Evolutionary conservation across 1,140 invertebrate genomes (phyloP).

Genomic region (Aporrectodea caliginosa): DNA sequence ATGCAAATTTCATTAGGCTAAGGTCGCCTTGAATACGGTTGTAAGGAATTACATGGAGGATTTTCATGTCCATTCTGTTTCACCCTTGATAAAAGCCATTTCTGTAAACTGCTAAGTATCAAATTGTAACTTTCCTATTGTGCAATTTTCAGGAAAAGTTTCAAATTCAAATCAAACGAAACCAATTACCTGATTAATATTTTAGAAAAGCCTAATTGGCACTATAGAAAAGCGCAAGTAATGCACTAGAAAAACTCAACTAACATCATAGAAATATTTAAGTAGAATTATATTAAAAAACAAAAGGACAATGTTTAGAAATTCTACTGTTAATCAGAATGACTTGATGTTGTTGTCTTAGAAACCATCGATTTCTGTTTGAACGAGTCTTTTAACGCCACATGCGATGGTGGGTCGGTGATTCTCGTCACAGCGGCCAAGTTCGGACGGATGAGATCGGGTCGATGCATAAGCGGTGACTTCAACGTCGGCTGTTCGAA

Average conservation of each 20-base stretch:
- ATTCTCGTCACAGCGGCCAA: background rate
- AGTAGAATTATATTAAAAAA: background rate
- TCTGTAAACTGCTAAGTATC: too few species aligned
- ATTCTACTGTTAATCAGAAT: background rate
- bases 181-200: too few species aligned
- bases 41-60: too few species aligned
- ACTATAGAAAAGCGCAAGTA: background rate
- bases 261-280: background rate
- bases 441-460: constrained; percentile 15
- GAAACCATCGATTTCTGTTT: background rate
- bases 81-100: too few species aligned
- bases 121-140: too few species aligned
- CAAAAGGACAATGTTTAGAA: background rate
- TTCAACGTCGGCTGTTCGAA: constrained; percentile 18
- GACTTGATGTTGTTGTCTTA: background rate
- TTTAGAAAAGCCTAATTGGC: background rate
- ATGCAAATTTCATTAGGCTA: too few species aligned
- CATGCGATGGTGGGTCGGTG: background rate
- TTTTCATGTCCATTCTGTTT: too few species aligned
- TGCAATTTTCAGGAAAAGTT: too few species aligned
- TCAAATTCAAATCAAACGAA: too few species aligned
- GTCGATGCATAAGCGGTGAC: constrained; percentile 14
- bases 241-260: background rate
- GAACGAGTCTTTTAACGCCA: constrained; percentile 11
- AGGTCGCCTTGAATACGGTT: too few species aligned